These are phyloP conservation scores for Araneus ventricosus DNA, from an alignment of 1,140 invertebrate genomes.

Conservation along the genomic window DNA sequence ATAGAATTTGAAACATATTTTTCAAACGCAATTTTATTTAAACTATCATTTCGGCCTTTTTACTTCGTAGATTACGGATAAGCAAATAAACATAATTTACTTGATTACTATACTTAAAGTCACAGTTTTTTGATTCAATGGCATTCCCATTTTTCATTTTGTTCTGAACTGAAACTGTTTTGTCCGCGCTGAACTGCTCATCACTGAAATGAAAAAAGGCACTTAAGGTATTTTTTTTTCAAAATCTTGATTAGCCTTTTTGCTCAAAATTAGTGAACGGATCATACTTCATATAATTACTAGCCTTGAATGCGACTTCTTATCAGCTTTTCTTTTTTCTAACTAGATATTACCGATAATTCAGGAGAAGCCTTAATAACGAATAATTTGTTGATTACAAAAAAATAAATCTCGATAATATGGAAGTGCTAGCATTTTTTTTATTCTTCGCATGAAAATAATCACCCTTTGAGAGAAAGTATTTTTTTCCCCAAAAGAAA, in stretches of 20 bases:
- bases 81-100: too few species aligned
- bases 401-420: background rate
- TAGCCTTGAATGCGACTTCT: background rate
- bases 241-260: background rate
- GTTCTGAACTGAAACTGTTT: too few species aligned
- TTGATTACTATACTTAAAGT: too few species aligned
- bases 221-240: background rate
- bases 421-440: background rate
- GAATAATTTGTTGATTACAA: background rate
- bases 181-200: too few species aligned
- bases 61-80: too few species aligned
- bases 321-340: background rate
- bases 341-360: background rate
- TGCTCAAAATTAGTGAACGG: background rate
- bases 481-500: background rate
- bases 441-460: background rate
- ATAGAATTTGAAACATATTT: too few species aligned
- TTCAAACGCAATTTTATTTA: too few species aligned
- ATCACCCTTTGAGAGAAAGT: background rate
- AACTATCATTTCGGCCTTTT: too few species aligned
- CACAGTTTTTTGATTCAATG: too few species aligned
- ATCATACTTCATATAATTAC: constrained; percentile 25
- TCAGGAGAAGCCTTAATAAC: background rate
- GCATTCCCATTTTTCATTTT: too few species aligned
- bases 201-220: background rate